Evolutionary conservation across 1,140 invertebrate species (phyloP).

Genomic region (Tetranychus cinnabarinus): DNA sequence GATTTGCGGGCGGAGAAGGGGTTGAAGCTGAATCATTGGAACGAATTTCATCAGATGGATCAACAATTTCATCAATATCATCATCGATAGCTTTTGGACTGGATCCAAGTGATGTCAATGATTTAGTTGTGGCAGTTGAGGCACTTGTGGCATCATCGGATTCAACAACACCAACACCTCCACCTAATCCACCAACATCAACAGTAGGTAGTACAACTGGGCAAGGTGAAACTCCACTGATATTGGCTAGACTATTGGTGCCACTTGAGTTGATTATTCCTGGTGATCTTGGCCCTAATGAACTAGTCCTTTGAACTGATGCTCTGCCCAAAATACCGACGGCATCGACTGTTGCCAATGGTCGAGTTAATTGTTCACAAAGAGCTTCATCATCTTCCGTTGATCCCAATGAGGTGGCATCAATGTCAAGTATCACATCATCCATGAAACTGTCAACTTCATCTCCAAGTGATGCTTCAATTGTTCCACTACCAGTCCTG

Average conservation of each 20-base stretch:
- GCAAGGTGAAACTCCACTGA: too few relatives aligned
- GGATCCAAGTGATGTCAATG: neutral
- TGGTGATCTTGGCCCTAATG: too few relatives aligned
- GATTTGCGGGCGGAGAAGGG: slow-evolving; percentile 21
- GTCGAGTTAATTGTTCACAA: neutral
- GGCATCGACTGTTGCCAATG: neutral
- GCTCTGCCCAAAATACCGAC: too few relatives aligned
- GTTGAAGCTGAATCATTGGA: neutral
- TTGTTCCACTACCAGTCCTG: slow-evolving; percentile 39
- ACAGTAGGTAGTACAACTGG: too few relatives aligned
- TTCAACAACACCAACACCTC: neutral
- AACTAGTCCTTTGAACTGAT: too few relatives aligned
- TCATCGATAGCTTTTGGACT: neutral
- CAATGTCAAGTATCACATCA: slow-evolving; percentile 1
- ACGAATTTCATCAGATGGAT: neutral
- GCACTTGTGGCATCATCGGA: neutral
- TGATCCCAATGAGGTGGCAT: neutral
- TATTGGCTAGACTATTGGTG: too few relatives aligned
- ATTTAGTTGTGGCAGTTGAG: neutral
- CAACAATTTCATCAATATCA: neutral
- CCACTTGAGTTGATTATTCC: too few relatives aligned
- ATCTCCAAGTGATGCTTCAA: slow-evolving; percentile 40
- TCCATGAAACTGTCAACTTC: neutral
- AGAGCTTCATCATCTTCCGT: neutral
- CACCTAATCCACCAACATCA: neutral